Conservation (phyloP, 2,888 invertebrate species). For the Girardia tigrina region DNA sequence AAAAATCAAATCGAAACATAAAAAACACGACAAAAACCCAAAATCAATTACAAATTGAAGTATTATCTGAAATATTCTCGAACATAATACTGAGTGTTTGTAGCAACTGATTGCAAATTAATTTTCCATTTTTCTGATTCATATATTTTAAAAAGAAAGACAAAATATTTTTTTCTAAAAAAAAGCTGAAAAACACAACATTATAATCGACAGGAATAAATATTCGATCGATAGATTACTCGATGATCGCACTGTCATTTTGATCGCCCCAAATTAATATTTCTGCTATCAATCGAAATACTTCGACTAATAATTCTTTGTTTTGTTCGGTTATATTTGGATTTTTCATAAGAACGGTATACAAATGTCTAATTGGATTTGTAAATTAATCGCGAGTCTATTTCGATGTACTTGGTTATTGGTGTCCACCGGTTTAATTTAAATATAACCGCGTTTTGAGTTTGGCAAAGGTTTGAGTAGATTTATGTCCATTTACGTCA, state of each 20-base stretch:
- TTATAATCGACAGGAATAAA: not conserved
- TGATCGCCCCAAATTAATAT: constrained; percentile 99
- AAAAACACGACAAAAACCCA: too few species aligned
- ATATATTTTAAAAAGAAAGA: constrained; percentile 91
- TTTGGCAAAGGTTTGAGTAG: too few species aligned
- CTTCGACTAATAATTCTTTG: constrained; percentile 82
- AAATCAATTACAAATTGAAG: constrained; percentile 82
- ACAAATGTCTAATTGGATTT: constrained; percentile 61
- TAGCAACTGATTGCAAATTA: constrained; percentile 87
- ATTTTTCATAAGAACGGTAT: constrained; percentile 79
- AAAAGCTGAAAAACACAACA: constrained; percentile 63
- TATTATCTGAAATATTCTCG: constrained; percentile 96
- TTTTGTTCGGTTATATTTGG: constrained; percentile 85
- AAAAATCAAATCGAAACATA: constrained; percentile 44
- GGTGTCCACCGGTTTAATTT: too few species aligned
- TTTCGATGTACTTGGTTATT: too few species aligned
- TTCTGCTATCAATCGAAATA: constrained; percentile 86
- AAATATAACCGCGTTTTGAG: too few species aligned
- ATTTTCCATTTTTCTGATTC: constrained; percentile 89
- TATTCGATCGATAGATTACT: constrained; percentile 57
- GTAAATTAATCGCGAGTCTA: constrained; percentile 37
- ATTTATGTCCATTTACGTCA: too few species aligned
- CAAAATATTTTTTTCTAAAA: constrained; percentile 96
- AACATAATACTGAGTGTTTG: constrained; percentile 96
- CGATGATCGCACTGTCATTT: constrained; percentile 96